These are phyloP conservation scores for Paramormyrops hopkinsi DNA, from an alignment of 2,797 vertebrate species.

Conservation along the genomic window DNA sequence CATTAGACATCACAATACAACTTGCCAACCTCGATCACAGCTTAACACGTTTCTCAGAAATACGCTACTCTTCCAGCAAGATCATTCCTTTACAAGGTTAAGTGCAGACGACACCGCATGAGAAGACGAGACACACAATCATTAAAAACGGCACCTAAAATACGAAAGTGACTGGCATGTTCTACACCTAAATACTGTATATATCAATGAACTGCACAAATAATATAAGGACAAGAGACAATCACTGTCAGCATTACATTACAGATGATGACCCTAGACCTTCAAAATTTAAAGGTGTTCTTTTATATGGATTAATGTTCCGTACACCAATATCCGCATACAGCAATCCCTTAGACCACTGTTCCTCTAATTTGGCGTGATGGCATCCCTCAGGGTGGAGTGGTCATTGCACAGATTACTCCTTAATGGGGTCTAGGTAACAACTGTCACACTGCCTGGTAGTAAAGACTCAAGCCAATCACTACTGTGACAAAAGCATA, in stretches of 20 bases:
- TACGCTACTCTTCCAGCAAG: slow-evolving; percentile 26
- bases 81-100: slow-evolving; percentile 50
- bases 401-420: neutral
- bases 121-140: slow-evolving; percentile 48
- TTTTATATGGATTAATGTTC: neutral
- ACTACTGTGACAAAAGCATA: neutral
- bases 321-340: neutral
- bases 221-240: neutral
- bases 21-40: neutral
- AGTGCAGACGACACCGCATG: slow-evolving; percentile 29
- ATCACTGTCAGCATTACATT: neutral
- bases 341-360: neutral
- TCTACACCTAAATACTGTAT: slow-evolving; percentile 23
- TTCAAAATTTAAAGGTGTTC: neutral
- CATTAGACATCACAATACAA: neutral
- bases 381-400: neutral
- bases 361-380: neutral
- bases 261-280: neutral
- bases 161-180: slow-evolving; percentile 35
- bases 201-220: neutral
- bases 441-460: neutral
- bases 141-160: slow-evolving; percentile 48
- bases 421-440: neutral
- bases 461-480: neutral
- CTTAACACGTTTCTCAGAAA: neutral